Percentiles rank a stretch among this genome's conserved stretches.
phyloP scores from a whole-genome alignment of 2,113 vertebrate genomes.

The Picathartes gymnocephalus region DNA sequence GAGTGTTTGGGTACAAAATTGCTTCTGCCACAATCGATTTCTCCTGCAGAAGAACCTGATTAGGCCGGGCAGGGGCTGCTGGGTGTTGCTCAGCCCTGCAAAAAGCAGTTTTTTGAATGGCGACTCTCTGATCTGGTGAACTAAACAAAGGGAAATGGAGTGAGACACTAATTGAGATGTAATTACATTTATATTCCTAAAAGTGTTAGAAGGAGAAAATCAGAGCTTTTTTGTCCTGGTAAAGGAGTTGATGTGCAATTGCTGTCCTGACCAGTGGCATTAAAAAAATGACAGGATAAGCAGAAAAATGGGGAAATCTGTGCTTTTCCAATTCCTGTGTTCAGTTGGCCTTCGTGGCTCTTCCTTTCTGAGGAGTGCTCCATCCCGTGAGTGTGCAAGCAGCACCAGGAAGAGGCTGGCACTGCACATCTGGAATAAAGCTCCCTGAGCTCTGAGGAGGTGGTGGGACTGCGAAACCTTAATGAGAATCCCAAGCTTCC shows the following conservation, averaged over 20 bases:
- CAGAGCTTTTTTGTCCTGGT: background rate
- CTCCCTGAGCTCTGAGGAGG: background rate
- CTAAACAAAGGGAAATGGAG: background rate
- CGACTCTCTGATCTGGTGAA: background rate
- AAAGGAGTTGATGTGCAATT: background rate
- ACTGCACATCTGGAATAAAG: background rate
- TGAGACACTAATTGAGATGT: background rate
- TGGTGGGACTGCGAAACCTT: background rate
- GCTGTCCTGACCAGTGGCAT: background rate
- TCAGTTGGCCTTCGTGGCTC: background rate
- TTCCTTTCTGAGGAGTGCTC: background rate
- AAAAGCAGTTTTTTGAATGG: background rate
- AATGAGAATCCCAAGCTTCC: conserved; percentile 25
- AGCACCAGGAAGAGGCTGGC: background rate
- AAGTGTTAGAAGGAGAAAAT: background rate
- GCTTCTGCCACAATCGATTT: background rate
- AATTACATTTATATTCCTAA: background rate
- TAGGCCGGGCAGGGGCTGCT: background rate
- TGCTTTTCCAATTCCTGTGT: background rate
- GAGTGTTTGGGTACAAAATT: background rate
- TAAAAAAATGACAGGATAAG: background rate
- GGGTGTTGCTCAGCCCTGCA: background rate
- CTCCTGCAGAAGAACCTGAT: background rate
- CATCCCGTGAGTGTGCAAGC: background rate
- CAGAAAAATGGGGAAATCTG: background rate